phyloP scores from a whole-genome alignment of 1,140 invertebrate species.

The Pantala flavescens region DNA sequence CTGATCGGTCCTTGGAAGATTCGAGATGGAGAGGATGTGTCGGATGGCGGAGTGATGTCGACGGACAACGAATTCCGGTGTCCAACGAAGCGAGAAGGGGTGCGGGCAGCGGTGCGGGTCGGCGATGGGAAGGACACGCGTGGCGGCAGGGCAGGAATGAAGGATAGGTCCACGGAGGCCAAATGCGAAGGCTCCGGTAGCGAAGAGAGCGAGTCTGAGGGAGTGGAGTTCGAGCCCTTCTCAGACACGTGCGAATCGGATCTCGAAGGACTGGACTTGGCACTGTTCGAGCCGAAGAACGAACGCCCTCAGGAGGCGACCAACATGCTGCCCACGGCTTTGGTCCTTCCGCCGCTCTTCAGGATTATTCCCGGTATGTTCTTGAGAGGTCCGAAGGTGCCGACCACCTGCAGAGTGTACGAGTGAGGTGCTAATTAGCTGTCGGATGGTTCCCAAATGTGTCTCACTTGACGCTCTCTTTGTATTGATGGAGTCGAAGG shows the following conservation, averaged over 20 bases:
- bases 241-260: conserved; percentile 46
- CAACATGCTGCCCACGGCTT: neutral
- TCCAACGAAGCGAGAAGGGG: neutral
- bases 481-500: no score
- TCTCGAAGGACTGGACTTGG: conserved; percentile 55
- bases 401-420: no score
- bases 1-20: no score
- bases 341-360: no score
- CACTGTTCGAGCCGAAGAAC: conserved; percentile 48
- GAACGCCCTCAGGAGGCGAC: neutral
- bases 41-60: no score
- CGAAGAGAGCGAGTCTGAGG: conserved; percentile 29
- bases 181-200: neutral
- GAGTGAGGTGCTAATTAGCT: no score
- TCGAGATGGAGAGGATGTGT: no score
- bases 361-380: no score
- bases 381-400: no score
- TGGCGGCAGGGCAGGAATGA: neutral
- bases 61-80: no score
- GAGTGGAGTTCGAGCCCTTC: conserved; percentile 44
- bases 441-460: no score
- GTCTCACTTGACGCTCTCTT: no score
- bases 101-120: neutral
- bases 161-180: neutral
- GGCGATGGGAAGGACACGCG: neutral